Evolutionary conservation across 2,113 vertebrate species (phyloP), one percentile per base, ranked within the genome.

Genomic region (Orientallactaga bullata): DNA sequence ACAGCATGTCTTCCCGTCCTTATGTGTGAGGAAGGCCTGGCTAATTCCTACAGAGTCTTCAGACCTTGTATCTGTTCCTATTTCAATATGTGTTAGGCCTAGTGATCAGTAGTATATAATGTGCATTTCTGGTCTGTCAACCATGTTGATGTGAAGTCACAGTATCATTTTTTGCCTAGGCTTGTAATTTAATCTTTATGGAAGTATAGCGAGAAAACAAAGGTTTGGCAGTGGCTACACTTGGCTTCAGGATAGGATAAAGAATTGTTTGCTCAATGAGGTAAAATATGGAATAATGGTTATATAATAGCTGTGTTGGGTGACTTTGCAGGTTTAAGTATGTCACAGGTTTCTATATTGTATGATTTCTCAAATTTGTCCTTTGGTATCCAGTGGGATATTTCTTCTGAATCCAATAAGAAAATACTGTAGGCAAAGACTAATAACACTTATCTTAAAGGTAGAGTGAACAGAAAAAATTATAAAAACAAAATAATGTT

Each of bases 301-400:
- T 76, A 5, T 65, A 65, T 87, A 7, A 4, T 37, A 91, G 51
- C 85, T 93, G 20, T 0, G 82, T 21, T 84, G 65, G 78, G 82
- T 92, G 55, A 81, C 92, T 81, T 90, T 72, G 86, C 47, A 95
- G 66, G 71, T 95, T 96, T 96, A 93, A 95, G 32, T 95, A 21
- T 96, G 93, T 95, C 86, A 79, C 35, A 42, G 28, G 18, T 92
- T 96, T 97, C 94, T 95, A 26, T 90, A 24, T 95, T 93, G 94
- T 81, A 76, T 30, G 17, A 47, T 39, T 93, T 95, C 61, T 55
- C 69, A 82, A n/a, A 82, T 92, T 83, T 20, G 69, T 97, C 94
- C 42, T 30, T 2, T 74, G 16, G 2, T 96, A 58, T 95, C 73
- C 82, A 84, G 2, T 37, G 74, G 89, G 84, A 23, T 42, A 83